phyloP scores from a whole-genome alignment of 2,888 invertebrate species.

The Eumacrocentrus americanus region DNA sequence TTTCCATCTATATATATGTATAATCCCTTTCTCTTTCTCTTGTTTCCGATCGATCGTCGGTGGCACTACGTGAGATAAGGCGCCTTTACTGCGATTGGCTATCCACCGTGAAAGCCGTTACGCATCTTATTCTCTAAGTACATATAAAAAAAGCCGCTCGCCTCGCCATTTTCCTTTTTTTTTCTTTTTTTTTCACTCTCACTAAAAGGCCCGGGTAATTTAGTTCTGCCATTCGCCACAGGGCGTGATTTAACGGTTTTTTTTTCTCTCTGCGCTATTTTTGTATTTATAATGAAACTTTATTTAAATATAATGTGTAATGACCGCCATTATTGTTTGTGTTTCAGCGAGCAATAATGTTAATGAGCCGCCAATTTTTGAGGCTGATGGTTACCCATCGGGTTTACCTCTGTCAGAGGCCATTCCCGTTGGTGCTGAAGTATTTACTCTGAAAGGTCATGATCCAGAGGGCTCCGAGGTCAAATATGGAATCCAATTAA shows the following conservation, averaged over 20 bases:
- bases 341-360: conserved; percentile 57
- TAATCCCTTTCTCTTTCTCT: conserved; percentile 7
- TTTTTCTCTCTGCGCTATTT: conserved; percentile 1
- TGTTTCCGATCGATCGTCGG: conserved; percentile 11
- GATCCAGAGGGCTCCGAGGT: conserved; percentile 83
- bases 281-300: background rate
- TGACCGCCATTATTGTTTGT: conserved; percentile 32
- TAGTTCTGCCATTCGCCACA: background rate
- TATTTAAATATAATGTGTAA: background rate
- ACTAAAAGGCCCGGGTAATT: conserved; percentile 8
- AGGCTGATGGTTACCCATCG: conserved; percentile 53
- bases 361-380: conserved; percentile 58
- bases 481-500: conserved; percentile 76
- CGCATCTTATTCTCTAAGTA: background rate
- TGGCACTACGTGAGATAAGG: background rate
- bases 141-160: background rate
- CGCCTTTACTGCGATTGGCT: conserved; percentile 9
- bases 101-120: too few species aligned
- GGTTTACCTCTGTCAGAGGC: conserved; percentile 73
- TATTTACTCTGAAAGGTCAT: conserved; percentile 78
- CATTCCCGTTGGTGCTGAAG: conserved; percentile 77
- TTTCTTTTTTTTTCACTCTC: conserved; percentile 17
- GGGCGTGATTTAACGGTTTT: background rate
- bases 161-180: background rate
- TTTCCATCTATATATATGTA: conserved; percentile 17